Evolutionary conservation across 2,113 vertebrate genomes (phyloP).

Genomic region (Periophthalmodon schlosseri): DNA sequence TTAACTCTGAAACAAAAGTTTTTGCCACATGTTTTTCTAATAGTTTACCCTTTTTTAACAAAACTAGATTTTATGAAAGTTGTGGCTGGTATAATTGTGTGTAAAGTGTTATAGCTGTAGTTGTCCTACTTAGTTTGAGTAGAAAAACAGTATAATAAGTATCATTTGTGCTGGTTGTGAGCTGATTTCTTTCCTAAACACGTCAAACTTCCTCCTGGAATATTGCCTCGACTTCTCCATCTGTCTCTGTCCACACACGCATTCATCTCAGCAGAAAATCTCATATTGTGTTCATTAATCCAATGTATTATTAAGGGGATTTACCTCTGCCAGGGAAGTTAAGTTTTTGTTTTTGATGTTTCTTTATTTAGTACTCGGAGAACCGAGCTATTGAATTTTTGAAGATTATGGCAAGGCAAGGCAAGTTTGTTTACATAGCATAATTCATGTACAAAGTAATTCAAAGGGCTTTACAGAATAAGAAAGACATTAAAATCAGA

Average conservation of each 20-base stretch:
- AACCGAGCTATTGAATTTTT: background rate
- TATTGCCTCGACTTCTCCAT: constrained; percentile 8
- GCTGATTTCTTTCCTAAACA: constrained; percentile 21
- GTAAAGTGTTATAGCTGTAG: too few relatives aligned
- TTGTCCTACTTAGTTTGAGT: background rate
- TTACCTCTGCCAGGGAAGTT: too few relatives aligned
- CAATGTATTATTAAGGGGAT: background rate
- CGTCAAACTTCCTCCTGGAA: constrained; percentile 16
- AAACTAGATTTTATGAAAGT: background rate
- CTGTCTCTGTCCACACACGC: background rate
- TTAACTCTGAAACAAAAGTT: background rate
- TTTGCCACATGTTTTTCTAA: background rate
- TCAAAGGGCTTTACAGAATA: too few relatives aligned
- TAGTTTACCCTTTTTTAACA: background rate
- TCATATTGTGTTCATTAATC: background rate
- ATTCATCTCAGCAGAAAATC: background rate
- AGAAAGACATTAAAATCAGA: too few relatives aligned
- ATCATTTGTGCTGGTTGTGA: background rate
- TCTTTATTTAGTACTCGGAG: background rate
- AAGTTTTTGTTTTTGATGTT: background rate
- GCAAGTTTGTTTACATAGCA: background rate
- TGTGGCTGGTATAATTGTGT: constrained; percentile 10
- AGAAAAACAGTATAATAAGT: background rate
- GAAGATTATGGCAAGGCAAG: background rate
- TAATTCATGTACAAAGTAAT: too few relatives aligned